Conservation (phyloP, 2,888 invertebrate species). For the Lasioglossum figueresi region DNA sequence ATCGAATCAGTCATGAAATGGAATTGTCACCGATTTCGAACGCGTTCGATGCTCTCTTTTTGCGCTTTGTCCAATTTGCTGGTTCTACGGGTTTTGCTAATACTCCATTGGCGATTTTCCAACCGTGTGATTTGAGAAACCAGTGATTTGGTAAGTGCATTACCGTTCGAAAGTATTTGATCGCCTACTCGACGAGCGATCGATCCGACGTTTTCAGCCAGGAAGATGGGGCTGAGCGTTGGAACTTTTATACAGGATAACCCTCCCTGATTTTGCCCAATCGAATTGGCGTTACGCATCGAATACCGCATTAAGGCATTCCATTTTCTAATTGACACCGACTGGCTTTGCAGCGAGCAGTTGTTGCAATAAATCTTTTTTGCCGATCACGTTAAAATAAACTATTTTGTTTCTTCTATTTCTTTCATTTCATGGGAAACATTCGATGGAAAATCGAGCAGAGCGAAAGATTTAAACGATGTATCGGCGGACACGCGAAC, state of each 20-base stretch:
- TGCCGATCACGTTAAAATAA: too few relatives aligned
- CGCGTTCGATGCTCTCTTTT: neutral
- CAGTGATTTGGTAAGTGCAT: neutral
- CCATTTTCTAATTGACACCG: too few relatives aligned
- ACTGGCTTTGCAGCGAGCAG: too few relatives aligned
- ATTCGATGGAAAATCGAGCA: neutral
- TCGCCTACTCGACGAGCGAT: neutral
- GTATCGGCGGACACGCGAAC: neutral
- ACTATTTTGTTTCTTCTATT: too few relatives aligned
- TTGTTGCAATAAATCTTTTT: too few relatives aligned
- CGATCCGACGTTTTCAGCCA: neutral
- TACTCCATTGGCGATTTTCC: neutral
- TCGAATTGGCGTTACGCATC: neutral
- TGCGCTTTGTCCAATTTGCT: neutral
- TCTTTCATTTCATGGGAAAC: neutral
- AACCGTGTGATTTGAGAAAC: neutral
- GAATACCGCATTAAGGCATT: neutral
- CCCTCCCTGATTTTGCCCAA: neutral
- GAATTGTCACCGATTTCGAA: conserved; percentile 2
- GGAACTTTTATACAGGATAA: neutral
- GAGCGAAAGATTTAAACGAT: neutral
- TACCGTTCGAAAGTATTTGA: neutral
- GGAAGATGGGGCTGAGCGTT: neutral
- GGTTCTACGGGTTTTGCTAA: neutral
- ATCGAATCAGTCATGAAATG: neutral